Percentiles rank a stretch among this genome's conserved stretches.
phyloP scores from a whole-genome alignment of 2,888 invertebrate species.

The Chrysomela aeneicollis region DNA sequence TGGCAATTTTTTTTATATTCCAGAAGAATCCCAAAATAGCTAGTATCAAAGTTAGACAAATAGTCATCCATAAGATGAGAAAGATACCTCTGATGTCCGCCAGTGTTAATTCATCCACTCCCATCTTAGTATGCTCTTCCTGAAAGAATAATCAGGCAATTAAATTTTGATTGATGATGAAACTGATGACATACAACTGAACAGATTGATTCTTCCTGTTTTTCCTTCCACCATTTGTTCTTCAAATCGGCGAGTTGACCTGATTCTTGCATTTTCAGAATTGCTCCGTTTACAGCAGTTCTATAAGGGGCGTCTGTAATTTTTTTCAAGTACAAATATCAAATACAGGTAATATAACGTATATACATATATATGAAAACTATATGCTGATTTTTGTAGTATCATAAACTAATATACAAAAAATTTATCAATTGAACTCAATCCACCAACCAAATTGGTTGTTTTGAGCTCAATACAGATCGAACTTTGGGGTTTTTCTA shows the following conservation, averaged over 20 bases:
- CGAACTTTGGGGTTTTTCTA: too few species aligned
- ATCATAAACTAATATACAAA: too few species aligned
- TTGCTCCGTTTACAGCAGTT: conserved; percentile 84
- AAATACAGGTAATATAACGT: too few species aligned
- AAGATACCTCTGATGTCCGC: conserved; percentile 92
- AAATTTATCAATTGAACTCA: too few species aligned
- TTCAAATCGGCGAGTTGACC: conserved; percentile 83
- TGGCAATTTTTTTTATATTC: conserved; percentile 79
- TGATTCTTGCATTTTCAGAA: conserved; percentile 88
- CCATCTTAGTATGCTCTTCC: conserved; percentile 11
- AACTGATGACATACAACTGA: conserved; percentile 1
- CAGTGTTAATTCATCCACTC: conserved; percentile 66
- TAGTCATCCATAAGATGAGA: conserved; percentile 79
- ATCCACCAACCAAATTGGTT: too few species aligned
- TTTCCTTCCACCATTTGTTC: conserved; percentile 89
- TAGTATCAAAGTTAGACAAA: conserved; percentile 73
- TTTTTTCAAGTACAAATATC: not conserved
- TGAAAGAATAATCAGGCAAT: not conserved
- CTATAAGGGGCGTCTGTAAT: conserved; percentile 77
- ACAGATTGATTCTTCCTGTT: conserved; percentile 52
- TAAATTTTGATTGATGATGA: not conserved
- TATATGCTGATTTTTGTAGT: too few species aligned
- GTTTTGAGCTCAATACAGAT: too few species aligned
- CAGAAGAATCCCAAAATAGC: conserved; percentile 85
- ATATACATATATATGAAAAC: too few species aligned